Base-by-base conservation (phyloP, 2,113 vertebrate species). In the Pedetes capensis region DNA sequence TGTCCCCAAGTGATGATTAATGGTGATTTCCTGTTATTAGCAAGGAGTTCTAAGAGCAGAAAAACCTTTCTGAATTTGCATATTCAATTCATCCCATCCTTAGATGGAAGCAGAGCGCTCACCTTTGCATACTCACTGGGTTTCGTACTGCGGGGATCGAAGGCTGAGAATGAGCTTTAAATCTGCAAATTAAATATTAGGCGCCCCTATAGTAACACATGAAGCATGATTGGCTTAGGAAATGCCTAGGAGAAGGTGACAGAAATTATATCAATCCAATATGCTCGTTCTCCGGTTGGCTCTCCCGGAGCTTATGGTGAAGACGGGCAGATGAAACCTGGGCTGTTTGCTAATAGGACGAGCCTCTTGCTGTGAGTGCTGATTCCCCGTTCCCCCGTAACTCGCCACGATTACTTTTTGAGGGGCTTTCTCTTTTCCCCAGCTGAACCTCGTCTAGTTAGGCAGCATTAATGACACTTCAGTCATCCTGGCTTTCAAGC, bases 401-500 rank as follows among this genome's bases (percentile, higher is more conserved):
- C 99, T 99, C 98, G 0, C 99, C 98, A 98, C 99, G 99, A 99
- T 99, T 99, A 99, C 99, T 99, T 99, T 99, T 99, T 99, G 98
- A 99, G 99, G 99, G 98, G 98, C 98, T 98, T 94, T 98, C 98
- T 97, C 98, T 98, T 98, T 97, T 98, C 98, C 98, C 98, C 99
- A 99, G 99, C 99, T 99, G 99, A 99, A 99, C 98, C 99, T 99
- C 98, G 98, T 99, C 99, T 99, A 99, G 99, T 99, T 99, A 99
- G 99, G 98, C 99, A 98, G 99, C 99, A 99, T 99, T 99, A 99
- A 99, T 99, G 99, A 99, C 99, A 99, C 99, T 99, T 99, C 99
- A 99, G 99, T 99, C 99, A 99, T 98, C 98, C 98, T 97, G 98
- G 99, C 99, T 99, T 99, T 99, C 99, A 99, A 99, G 99, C 99